phyloP scores from a whole-genome alignment of 2,113 vertebrate species.

The Perca flavescens region DNA sequence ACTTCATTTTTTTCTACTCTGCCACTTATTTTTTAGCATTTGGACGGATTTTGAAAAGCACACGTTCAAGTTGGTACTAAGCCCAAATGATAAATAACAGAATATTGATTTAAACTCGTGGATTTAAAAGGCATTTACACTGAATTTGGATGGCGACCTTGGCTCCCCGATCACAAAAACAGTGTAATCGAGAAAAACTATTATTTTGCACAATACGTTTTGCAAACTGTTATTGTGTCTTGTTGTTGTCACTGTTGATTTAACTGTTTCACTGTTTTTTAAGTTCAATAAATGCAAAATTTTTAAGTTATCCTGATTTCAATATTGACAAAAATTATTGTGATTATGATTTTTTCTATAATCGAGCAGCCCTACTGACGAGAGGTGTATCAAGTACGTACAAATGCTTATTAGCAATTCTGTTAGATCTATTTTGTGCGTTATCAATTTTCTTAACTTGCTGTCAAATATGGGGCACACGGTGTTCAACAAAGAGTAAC shows the following conservation, averaged over 20 bases:
- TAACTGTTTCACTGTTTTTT: too few species aligned
- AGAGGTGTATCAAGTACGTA: not conserved
- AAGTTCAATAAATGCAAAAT: too few species aligned
- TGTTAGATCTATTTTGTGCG: not conserved
- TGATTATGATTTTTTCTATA: too few species aligned
- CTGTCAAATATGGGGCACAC: not conserved
- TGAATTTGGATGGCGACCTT: not conserved
- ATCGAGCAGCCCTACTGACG: too few species aligned
- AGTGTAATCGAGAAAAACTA: too few species aligned
- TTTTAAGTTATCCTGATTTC: too few species aligned
- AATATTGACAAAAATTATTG: too few species aligned
- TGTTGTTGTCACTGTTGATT: too few species aligned
- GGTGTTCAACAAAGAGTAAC: not conserved
- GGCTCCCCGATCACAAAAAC: too few species aligned
- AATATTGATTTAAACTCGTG: not conserved
- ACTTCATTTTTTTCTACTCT: not conserved
- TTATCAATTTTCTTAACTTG: not conserved
- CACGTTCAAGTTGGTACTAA: not conserved
- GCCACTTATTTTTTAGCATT: not conserved
- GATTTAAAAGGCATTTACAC: not conserved
- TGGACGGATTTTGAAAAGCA: not conserved
- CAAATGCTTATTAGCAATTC: not conserved
- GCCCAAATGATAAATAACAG: not conserved
- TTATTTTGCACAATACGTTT: too few species aligned
- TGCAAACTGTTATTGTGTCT: too few species aligned